Base-by-base conservation (phyloP, 2,888 invertebrate species). In the Amphipyra tragopoginis region DNA sequence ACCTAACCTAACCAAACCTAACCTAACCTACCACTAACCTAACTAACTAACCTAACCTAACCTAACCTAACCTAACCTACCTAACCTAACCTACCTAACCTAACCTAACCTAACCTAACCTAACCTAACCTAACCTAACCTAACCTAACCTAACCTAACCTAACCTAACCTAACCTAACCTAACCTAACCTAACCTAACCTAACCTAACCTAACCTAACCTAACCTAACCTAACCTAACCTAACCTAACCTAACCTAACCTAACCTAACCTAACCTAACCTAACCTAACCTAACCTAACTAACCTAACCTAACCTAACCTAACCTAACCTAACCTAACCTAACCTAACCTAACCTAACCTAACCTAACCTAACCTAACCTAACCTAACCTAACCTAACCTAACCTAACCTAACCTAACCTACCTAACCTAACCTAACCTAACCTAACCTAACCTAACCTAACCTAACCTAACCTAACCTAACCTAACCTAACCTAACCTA, bases 1-100 rank as follows among this genome's bases (percentile, higher is more conserved):
- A 61, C 61, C 66, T 66, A 61, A 66, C 66, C 66, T 66, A 66
- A 66, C 66, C 61, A 54, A 61, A 61, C 60, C 65, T 66, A 66
- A 61, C 65, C 65, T 62, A 66, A 66, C 66, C 66, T 62, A 57
- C 51, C 65, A n/a, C n/a, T n/a, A n/a, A n/a, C n/a, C n/a, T n/a
- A n/a, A n/a, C n/a, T n/a, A n/a, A n/a, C n/a, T n/a, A n/a, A n/a
- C 26, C 56, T n/a, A n/a, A n/a, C n/a, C n/a, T n/a, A n/a, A n/a
- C n/a, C n/a, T n/a, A n/a, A n/a, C n/a, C n/a, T n/a, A n/a, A n/a
- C n/a, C n/a, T n/a, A n/a, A n/a, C n/a, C n/a, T n/a, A n/a, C n/a
- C n/a, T n/a, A n/a, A n/a, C n/a, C n/a, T n/a, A n/a, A n/a, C n/a
- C n/a, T n/a, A n/a, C n/a, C n/a, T n/a, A n/a, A n/a, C n/a, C n/a